Evolutionary conservation across 2,113 vertebrate species (phyloP).

Genomic region (Castor canadensis): DNA sequence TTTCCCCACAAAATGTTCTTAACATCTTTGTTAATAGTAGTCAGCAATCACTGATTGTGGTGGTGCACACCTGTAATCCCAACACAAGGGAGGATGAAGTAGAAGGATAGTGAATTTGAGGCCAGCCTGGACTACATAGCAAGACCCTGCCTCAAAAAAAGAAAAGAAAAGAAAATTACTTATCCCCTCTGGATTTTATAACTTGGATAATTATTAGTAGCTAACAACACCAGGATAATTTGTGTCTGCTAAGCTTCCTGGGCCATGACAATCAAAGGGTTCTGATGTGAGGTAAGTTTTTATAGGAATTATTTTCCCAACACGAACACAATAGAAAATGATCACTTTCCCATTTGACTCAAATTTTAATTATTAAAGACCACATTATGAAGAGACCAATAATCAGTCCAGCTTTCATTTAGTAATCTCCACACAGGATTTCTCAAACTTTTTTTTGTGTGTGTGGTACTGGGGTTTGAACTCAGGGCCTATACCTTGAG

Average conservation of each 20-base stretch:
- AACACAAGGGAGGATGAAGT: too few species aligned
- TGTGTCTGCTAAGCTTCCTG: not conserved
- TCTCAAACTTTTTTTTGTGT: not conserved
- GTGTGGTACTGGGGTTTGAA: too few species aligned
- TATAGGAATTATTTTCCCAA: not conserved
- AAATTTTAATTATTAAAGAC: not conserved
- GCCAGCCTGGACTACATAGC: too few species aligned
- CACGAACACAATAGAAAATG: not conserved
- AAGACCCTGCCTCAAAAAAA: too few species aligned
- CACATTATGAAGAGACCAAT: not conserved
- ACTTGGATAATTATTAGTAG: not conserved
- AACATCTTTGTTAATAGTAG: too few species aligned
- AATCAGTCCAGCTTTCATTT: not conserved
- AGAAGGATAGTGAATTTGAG: too few species aligned
- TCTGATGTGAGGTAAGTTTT: not conserved
- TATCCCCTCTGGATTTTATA: not conserved
- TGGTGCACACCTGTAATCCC: too few species aligned
- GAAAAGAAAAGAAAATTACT: too few species aligned
- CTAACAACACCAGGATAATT: not conserved
- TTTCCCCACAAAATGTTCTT: too few species aligned
- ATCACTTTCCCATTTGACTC: conserved; percentile 10
- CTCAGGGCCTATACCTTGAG: too few species aligned
- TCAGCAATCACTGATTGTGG: too few species aligned
- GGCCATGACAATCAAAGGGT: not conserved
- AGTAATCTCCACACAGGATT: not conserved